Evolutionary conservation across 2,797 vertebrate species (phyloP).

Genomic region (Rhabdomys pumilio): DNA sequence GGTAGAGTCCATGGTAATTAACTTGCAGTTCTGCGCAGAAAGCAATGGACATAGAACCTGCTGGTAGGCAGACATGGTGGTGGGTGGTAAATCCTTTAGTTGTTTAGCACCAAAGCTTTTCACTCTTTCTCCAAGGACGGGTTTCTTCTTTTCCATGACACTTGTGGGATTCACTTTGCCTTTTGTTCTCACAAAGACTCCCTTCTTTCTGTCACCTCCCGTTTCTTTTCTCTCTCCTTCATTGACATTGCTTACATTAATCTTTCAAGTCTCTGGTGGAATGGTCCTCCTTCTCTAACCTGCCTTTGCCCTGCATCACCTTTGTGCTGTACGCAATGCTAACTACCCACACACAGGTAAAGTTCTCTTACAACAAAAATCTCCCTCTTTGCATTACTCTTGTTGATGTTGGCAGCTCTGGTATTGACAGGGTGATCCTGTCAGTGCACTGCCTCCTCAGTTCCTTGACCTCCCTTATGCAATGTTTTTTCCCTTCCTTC

Average conservation of each 20-base stretch:
- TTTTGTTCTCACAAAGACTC: neutral
- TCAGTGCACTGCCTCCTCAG: neutral
- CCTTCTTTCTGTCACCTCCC: neutral
- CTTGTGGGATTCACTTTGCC: neutral
- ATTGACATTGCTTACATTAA: neutral
- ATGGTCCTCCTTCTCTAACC: neutral
- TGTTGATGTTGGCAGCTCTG: conserved; percentile 9
- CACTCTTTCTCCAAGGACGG: neutral
- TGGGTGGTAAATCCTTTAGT: neutral
- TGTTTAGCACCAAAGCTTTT: neutral
- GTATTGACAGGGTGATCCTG: neutral
- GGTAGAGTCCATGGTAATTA: neutral
- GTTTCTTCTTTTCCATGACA: neutral
- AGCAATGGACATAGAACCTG: neutral
- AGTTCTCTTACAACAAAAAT: conserved; percentile 17
- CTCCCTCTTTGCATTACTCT: neutral
- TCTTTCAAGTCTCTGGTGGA: neutral
- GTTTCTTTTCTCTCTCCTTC: neutral
- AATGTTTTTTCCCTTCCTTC: conserved; percentile 21
- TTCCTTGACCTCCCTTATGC: conserved; percentile 33
- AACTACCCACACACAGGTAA: conserved; percentile 17
- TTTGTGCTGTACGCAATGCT: neutral
- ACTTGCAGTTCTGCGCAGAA: neutral
- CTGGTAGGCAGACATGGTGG: neutral
- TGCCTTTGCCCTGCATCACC: neutral